Evolutionary conservation across 2,797 vertebrate genomes (phyloP).

Genomic region (Gymnoscopelus microlampas): DNA sequence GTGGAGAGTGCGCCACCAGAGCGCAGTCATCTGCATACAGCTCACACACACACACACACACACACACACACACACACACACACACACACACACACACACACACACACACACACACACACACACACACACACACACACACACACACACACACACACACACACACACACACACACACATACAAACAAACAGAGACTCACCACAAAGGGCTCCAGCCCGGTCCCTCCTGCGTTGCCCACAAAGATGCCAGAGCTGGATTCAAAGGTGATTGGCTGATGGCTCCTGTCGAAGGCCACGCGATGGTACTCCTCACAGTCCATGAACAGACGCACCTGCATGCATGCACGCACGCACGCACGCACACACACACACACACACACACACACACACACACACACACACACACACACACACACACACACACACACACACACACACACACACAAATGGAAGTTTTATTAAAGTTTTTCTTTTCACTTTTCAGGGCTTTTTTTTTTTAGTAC

Average conservation of each 20-base stretch:
- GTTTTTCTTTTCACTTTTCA: too few relatives aligned
- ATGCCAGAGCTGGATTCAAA: slow-evolving; percentile 92
- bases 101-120: neutral
- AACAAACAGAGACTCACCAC: slow-evolving; percentile 82
- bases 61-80: neutral
- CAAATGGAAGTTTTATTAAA: too few relatives aligned
- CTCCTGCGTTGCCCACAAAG: slow-evolving; percentile 94
- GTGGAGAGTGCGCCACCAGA: too few relatives aligned
- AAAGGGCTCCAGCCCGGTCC: slow-evolving; percentile 88
- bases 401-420: too few relatives aligned
- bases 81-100: neutral
- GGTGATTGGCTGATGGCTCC: slow-evolving; percentile 79
- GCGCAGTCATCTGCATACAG: too few relatives aligned
- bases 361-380: neutral
- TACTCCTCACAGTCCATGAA: slow-evolving; percentile 94
- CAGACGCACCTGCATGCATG: slow-evolving; percentile 77
- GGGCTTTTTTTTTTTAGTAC: too few relatives aligned
- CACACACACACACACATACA: neutral
- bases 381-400: neutral
- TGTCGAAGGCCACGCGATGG: slow-evolving; percentile 81
- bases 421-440: too few relatives aligned
- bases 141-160: neutral
- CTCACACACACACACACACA: neutral
- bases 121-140: neutral
- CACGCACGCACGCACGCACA: neutral